Evolutionary conservation across 2,888 invertebrate genomes (phyloP), one percentile per base, ranked within the genome.

Genomic region (Erebia ligea): DNA sequence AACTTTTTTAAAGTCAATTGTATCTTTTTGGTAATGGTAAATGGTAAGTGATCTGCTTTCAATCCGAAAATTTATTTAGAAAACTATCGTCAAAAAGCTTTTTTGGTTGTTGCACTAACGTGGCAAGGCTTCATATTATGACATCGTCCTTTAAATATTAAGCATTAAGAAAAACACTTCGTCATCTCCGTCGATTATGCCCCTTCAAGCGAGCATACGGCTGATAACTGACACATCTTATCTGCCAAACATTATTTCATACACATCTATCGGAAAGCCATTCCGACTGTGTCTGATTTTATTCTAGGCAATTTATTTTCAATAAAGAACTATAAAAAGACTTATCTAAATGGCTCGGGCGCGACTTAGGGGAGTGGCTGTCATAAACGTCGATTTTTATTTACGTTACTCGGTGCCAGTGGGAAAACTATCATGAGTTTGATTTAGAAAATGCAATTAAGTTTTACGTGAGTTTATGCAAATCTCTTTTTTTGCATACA

Each of bases 261-360:
- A 89, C 87, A 88, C 89, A 92, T 90, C 90, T 91, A 92, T 92
- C 92, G 92, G 92, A 91, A 92, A 92, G 87, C 91, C 92, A 90
- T 93, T 91, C 82, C 84, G 85, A 90, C 87, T 87, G 87, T 85
- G 90, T 89, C 86, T 90, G 90, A 92, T 91, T 92, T 92, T 91
- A 93, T 93, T 93, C 93, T 92, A 89, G 88, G 93, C 93, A 93
- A 93, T 93, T 93, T 93, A 93, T 92, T 93, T 93, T 93, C 93
- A 93, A 93, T 93, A 93, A 93, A 92, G 93, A 92, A 92, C 93
- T 93, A 93, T 93, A 93, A 93, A 93, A 92, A 90, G 92, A 92
- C 92, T 93, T 93, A 93, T 93, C 93, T 93, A 91, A 92, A 92
- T 92, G 88, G 93, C 83, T 88, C 84, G 84, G 84, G 82, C 83